phyloP scores from a whole-genome alignment of 2,888 invertebrate species.

The Ectemnius cavifrons region DNA sequence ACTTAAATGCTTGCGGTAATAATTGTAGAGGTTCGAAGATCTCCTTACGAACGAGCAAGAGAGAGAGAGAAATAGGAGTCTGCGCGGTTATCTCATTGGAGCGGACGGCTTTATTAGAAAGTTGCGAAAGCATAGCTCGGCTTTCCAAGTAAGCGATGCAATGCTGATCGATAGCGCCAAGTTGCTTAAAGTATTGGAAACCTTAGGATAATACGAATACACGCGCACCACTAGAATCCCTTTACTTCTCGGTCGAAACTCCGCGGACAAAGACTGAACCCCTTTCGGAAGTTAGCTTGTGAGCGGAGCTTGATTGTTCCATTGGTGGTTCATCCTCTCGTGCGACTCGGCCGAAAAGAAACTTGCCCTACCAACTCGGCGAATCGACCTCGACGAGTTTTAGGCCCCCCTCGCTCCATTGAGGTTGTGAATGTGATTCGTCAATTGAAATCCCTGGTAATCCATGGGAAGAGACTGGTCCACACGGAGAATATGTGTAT shows the following conservation, averaged over 20 bases:
- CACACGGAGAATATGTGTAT: too few relatives aligned
- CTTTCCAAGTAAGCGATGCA: slow-evolving; percentile 45
- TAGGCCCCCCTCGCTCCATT: background rate
- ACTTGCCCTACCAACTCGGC: too few relatives aligned
- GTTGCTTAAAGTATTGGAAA: slow-evolving; percentile 55
- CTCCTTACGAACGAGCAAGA: background rate
- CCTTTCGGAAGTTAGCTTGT: slow-evolving; percentile 18
- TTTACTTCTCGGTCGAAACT: slow-evolving; percentile 24
- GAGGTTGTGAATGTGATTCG: background rate
- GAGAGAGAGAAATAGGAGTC: too few relatives aligned
- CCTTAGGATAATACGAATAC: slow-evolving; percentile 61
- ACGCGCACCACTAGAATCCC: slow-evolving; percentile 31
- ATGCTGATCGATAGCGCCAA: slow-evolving; percentile 58
- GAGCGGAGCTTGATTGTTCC: too few relatives aligned
- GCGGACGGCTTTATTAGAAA: slow-evolving; percentile 36
- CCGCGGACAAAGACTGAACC: slow-evolving; percentile 36
- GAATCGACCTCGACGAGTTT: too few relatives aligned
- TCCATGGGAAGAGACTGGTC: too few relatives aligned
- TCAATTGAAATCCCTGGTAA: too few relatives aligned
- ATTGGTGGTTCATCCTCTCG: too few relatives aligned
- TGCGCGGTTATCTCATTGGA: too few relatives aligned
- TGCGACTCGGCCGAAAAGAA: too few relatives aligned
- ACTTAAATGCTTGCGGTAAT: slow-evolving; percentile 12
- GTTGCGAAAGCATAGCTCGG: slow-evolving; percentile 28
- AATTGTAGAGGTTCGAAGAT: slow-evolving; percentile 12